Evolutionary conservation across 2,113 vertebrate species (phyloP).

Genomic region (Ramphastos sulfuratus): DNA sequence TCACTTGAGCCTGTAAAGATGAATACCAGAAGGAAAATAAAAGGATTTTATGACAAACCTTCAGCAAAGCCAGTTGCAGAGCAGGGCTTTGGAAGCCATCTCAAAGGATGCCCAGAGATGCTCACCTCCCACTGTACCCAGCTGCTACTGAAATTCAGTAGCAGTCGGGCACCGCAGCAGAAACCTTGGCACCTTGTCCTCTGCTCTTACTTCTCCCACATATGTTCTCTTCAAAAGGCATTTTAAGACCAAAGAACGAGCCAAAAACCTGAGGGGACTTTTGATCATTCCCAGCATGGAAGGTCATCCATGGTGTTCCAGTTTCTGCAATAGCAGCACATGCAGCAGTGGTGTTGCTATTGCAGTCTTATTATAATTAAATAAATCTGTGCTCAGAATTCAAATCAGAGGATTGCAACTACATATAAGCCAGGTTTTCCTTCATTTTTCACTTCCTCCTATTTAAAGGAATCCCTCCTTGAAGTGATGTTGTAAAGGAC

Average conservation of each 20-base stretch:
- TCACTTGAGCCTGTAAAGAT: not conserved
- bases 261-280: conserved; percentile 63
- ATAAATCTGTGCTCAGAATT: not conserved
- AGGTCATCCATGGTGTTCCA: not conserved
- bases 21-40: not conserved
- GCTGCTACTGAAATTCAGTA: conserved; percentile 6
- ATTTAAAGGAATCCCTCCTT: not conserved
- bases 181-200: conserved; percentile 53
- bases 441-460: not conserved
- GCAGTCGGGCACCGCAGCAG: not conserved
- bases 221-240: conserved; percentile 55
- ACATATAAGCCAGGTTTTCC: not conserved
- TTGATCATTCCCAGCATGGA: conserved; percentile 62
- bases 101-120: conserved; percentile 31
- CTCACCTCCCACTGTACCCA: conserved; percentile 6
- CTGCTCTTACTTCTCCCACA: conserved; percentile 40
- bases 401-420: not conserved
- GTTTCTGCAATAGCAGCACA: conserved; percentile 23
- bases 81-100: not conserved
- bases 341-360: not conserved
- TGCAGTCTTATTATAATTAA: not conserved
- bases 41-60: not conserved
- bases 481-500: not conserved
- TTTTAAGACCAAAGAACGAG: conserved; percentile 49
- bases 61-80: not conserved